Evolutionary conservation across 2,888 invertebrate species (phyloP), one percentile per base, ranked within the genome.

Genomic region (Seira sanloemensis): DNA sequence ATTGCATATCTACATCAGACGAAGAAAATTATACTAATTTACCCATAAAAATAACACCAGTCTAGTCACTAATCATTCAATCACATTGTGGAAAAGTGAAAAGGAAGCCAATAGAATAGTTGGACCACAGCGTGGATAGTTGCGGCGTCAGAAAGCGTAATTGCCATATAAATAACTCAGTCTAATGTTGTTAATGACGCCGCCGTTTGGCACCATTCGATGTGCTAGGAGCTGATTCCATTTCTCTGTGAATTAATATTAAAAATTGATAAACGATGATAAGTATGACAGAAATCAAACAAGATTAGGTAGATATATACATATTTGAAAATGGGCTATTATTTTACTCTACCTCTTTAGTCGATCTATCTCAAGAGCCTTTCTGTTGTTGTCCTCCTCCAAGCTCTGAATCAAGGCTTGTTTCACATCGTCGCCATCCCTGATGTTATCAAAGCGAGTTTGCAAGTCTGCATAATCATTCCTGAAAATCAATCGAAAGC

Each of bases 381-480:
- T 62, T 27, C 46, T 1, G 0, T 2, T 12, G 18, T 62, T 75
- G 19, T 84, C 84, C 66, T 79, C 84, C 50, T 75, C 78, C n/a
- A 84, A 73, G 21, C 86, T 87, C 9, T 21, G 54, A 1, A 86
- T 58, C 65, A 75, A 74, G 16, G 81, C 88, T 21, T 79, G 67
- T 16, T 77, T 72, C 9, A 88, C 18, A 2, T 77, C 65, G 0
- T 72, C 37, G n/a, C 86, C 66, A 21, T 87, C 86, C 0, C 54
- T 18, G 2, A 76, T 1, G 0, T 79, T 72, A 19, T 58, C 21
- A 25, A 68, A 83, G 1, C 78, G 65, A 9, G n/a, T 58, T 37
- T 73, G 77, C n/a, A 87, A 46, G 2, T 88, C 88, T 23, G 83
- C 77, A 21, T 71, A 88, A 24, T 88, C 88, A 18, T 76, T 81